These are phyloP conservation scores for Physeter macrocephalus DNA, from an alignment of 2,113 vertebrate species.

Conservation along the genomic window DNA sequence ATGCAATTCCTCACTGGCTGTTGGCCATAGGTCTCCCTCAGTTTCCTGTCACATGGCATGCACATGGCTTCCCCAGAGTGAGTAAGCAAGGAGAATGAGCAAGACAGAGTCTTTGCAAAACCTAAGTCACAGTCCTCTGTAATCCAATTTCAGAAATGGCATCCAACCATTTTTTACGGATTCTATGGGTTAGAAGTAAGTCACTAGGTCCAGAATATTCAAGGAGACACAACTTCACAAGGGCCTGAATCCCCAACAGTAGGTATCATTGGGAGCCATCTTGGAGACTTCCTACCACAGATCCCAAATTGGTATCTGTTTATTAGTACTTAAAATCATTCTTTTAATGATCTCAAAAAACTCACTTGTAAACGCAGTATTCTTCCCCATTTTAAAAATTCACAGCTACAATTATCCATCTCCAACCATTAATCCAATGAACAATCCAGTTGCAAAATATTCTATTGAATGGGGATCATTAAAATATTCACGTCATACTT, in stretches of 20 bases:
- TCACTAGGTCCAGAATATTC: background rate
- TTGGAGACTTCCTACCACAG: background rate
- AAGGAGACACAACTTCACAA: background rate
- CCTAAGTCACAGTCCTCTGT: background rate
- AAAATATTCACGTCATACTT: background rate
- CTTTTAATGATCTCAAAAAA: background rate
- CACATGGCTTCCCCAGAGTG: background rate
- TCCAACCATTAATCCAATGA: background rate
- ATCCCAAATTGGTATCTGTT: background rate
- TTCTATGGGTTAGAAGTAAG: background rate
- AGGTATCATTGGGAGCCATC: background rate
- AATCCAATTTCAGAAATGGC: background rate
- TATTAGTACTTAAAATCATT: background rate
- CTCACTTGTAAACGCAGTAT: background rate
- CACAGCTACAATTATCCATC: background rate
- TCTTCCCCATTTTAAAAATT: background rate
- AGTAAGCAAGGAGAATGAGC: background rate
- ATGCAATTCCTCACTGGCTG: background rate
- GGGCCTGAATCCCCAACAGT: background rate
- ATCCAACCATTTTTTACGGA: background rate
- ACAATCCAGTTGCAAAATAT: background rate
- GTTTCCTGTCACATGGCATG: background rate
- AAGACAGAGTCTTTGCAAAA: background rate
- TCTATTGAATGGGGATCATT: background rate
- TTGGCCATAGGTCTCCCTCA: background rate